Conservation (phyloP, 2,113 vertebrate species). For the Oophaga pumilio region DNA sequence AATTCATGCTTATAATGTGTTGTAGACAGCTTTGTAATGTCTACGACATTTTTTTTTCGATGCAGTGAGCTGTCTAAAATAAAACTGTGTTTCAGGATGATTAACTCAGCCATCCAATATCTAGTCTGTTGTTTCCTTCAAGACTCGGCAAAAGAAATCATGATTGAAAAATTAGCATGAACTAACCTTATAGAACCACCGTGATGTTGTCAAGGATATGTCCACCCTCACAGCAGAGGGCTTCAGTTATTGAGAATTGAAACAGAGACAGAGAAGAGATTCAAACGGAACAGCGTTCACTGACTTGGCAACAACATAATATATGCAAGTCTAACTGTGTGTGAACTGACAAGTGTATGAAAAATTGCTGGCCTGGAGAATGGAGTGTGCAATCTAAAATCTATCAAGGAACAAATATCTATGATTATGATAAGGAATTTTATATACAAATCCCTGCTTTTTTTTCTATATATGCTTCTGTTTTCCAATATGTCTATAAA, state of each 20-base stretch:
- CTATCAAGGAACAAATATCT: constrained; percentile 39
- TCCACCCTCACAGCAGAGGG: constrained; percentile 17
- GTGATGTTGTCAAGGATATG: constrained; percentile 49
- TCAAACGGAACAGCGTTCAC: constrained; percentile 25
- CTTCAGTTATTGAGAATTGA: constrained; percentile 35
- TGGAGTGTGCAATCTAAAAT: constrained; percentile 33
- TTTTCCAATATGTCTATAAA: background rate
- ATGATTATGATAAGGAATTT: constrained; percentile 33
- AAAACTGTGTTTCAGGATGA: constrained; percentile 49
- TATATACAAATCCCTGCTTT: background rate
- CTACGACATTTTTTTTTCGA: constrained; percentile 2
- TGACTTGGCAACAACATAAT: constrained; percentile 42
- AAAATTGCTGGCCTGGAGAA: constrained; percentile 46
- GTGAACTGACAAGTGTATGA: constrained; percentile 47
- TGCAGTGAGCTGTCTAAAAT: constrained; percentile 4
- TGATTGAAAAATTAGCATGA: constrained; percentile 57
- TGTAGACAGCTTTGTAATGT: background rate
- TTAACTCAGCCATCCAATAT: constrained; percentile 48
- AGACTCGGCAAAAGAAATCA: constrained; percentile 50
- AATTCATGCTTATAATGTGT: background rate
- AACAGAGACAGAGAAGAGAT: constrained; percentile 27
- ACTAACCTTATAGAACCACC: constrained; percentile 38
- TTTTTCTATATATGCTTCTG: background rate
- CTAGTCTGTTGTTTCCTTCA: constrained; percentile 38
- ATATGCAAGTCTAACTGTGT: constrained; percentile 39